A percentile compares a stretch with the other conserved stretches of the same genome.
Evolutionary conservation across 1,140 invertebrate genomes (phyloP).

Genomic region (Monomorium pharaonis): DNA sequence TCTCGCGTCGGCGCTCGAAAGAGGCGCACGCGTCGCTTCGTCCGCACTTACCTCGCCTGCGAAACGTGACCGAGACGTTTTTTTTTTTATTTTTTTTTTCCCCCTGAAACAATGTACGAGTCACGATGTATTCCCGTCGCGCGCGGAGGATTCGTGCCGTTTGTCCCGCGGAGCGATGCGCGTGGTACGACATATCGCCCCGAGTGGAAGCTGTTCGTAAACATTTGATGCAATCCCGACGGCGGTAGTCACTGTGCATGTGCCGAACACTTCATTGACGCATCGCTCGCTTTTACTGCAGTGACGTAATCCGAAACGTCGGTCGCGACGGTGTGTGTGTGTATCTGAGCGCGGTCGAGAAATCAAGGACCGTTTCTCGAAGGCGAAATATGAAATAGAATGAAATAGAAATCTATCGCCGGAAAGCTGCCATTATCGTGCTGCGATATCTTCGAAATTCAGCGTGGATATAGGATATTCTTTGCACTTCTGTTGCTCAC

Average conservation of each 20-base stretch:
- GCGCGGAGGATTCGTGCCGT: not conserved
- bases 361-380: not conserved
- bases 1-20: not conserved
- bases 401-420: not conserved
- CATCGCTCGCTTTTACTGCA: constrained; percentile 62
- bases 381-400: not conserved
- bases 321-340: not conserved
- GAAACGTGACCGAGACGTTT: constrained; percentile 24
- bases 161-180: constrained; percentile 9
- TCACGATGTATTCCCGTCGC: not conserved
- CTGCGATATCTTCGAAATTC: not conserved
- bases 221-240: constrained; percentile 44
- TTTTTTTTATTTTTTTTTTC: too few species aligned
- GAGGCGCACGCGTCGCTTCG: not conserved
- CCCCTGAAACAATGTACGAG: not conserved
- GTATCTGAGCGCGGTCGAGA: not conserved
- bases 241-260: constrained; percentile 37
- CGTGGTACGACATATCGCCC: not conserved
- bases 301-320: constrained; percentile 60
- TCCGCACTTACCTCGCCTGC: not conserved
- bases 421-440: not conserved
- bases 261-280: constrained; percentile 60
- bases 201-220: constrained; percentile 26
- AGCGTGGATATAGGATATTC: not conserved
- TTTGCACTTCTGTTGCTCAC: not conserved